A percentile compares a stretch with the other conserved stretches of the same genome.
Conservation (phyloP, 2,113 vertebrate genomes). For the Phasianus colchicus region DNA sequence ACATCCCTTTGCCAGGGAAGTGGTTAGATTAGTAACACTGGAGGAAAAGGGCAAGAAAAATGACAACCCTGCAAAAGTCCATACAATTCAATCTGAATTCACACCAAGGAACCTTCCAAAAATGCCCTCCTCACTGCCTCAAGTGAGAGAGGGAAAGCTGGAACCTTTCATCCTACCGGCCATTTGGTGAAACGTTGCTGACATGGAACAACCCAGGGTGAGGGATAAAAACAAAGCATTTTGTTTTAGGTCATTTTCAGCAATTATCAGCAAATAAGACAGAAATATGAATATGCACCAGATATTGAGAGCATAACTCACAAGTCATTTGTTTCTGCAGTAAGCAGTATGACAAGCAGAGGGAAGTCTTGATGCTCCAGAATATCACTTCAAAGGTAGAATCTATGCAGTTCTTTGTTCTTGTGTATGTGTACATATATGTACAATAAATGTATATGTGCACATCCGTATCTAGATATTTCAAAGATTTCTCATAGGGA, state of each 20-base stretch:
- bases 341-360: slow-evolving; percentile 14
- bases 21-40: neutral
- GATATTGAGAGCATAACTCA: slow-evolving; percentile 11
- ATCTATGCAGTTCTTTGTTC: neutral
- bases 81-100: neutral
- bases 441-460: neutral
- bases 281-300: slow-evolving; percentile 9
- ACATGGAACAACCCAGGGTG: neutral
- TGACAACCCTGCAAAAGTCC: neutral
- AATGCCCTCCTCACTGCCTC: neutral
- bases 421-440: neutral
- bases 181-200: neutral
- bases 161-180: neutral
- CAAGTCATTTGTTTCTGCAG: slow-evolving; percentile 34
- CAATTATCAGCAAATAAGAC: slow-evolving; percentile 10
- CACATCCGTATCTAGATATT: neutral
- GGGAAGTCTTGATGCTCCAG: neutral
- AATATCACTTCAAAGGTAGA: slow-evolving; percentile 10
- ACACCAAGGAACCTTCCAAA: neutral
- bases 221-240: slow-evolving; percentile 8
- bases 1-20: neutral
- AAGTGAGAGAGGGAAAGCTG: neutral
- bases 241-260: neutral
- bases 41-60: neutral
- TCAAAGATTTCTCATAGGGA: neutral